Percentiles rank a stretch among this genome's conserved stretches.
Conservation (phyloP, 2,113 vertebrate species). For the Corythoichthys haematopterus region DNA sequence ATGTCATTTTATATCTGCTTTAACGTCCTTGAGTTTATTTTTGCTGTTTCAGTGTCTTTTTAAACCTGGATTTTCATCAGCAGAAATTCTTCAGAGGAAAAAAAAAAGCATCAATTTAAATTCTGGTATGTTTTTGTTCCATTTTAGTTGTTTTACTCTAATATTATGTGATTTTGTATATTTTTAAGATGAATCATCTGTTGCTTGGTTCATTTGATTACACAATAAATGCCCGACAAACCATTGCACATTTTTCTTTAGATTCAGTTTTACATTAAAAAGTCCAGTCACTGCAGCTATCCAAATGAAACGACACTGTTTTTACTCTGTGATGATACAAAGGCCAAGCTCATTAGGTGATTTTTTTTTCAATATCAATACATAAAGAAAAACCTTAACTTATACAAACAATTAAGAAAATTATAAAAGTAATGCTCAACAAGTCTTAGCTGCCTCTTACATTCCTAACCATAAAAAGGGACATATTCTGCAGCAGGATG, state of each 20-base stretch:
- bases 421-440: too few species aligned
- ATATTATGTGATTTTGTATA: background rate
- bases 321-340: background rate
- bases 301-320: background rate
- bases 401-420: slow-evolving; percentile 3
- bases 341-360: background rate
- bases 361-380: slow-evolving; percentile 21
- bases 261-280: background rate
- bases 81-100: background rate
- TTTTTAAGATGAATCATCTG: background rate
- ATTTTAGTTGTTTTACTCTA: background rate
- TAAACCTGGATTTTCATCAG: background rate
- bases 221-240: background rate
- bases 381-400: slow-evolving; percentile 22
- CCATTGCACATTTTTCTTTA: background rate
- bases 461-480: too few species aligned
- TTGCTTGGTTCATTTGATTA: background rate
- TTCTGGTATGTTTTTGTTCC: background rate
- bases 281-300: background rate
- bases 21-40: background rate
- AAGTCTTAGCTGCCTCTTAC: too few species aligned
- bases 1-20: background rate
- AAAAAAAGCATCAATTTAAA: background rate
- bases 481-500: too few species aligned
- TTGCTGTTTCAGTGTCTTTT: background rate